Percentiles rank a stretch among this genome's conserved stretches.
phyloP scores from a whole-genome alignment of 2,888 invertebrate species.

The Trisateles emortualis region DNA sequence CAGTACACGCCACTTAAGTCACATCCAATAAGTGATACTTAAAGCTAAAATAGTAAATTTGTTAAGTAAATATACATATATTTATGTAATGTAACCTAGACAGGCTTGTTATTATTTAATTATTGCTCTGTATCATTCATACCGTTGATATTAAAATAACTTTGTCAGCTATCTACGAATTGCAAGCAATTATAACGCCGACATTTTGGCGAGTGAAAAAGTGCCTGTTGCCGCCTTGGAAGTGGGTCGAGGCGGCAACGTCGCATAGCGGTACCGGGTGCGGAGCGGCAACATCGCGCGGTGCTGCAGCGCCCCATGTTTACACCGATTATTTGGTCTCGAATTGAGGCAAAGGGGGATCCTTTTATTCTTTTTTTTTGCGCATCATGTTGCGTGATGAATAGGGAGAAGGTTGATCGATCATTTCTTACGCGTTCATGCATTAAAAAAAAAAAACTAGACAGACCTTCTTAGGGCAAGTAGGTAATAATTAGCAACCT shows the following conservation, averaged over 20 bases:
- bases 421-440: background rate
- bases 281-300: conserved; percentile 62
- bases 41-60: too few relatives aligned
- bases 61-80: too few relatives aligned
- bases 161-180: conserved; percentile 32
- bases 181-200: conserved; percentile 48
- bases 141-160: conserved; percentile 17
- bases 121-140: too few relatives aligned
- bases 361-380: conserved; percentile 23
- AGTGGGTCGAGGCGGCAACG: conserved; percentile 76
- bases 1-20: too few relatives aligned
- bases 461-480: too few relatives aligned
- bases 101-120: too few relatives aligned
- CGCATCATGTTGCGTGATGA: conserved; percentile 3
- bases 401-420: conserved; percentile 1
- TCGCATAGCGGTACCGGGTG: conserved; percentile 69
- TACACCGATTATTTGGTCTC: conserved; percentile 28
- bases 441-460: too few relatives aligned
- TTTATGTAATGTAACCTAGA: too few relatives aligned
- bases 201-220: conserved; percentile 72
- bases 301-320: conserved; percentile 30
- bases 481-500: too few relatives aligned
- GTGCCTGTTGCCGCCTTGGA: conserved; percentile 65
- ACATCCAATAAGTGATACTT: too few relatives aligned
- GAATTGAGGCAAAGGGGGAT: conserved; percentile 19